These are phyloP conservation scores for Harlomillsia oculata DNA, from an alignment of 1,140 invertebrate species.

Conservation along the genomic window DNA sequence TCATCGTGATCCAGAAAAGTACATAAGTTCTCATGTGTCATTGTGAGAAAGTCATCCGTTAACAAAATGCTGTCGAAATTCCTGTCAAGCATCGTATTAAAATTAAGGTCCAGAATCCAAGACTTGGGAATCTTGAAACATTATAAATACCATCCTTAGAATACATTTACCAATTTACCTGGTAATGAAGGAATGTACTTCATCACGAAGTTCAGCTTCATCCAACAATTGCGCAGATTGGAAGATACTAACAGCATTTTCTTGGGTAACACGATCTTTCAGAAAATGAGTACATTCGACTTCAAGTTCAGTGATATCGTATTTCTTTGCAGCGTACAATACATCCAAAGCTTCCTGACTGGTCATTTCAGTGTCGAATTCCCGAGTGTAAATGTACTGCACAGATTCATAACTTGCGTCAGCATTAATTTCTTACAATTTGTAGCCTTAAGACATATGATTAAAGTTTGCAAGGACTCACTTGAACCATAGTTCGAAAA, in stretches of 20 bases:
- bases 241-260: slow-evolving; percentile 21
- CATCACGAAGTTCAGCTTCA: slow-evolving; percentile 11
- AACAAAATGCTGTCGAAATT: slow-evolving; percentile 14
- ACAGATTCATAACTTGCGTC: not conserved
- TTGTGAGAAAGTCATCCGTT: slow-evolving; percentile 17
- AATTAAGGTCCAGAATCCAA: not conserved
- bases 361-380: slow-evolving; percentile 1
- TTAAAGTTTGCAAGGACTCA: too few species aligned
- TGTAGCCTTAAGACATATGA: not conserved
- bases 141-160: not conserved
- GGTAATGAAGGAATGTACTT: slow-evolving; percentile 10
- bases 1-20: slow-evolving; percentile 17
- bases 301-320: slow-evolving; percentile 21
- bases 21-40: slow-evolving; percentile 7
- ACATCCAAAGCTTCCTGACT: slow-evolving; percentile 4
- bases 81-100: not conserved
- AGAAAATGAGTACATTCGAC: slow-evolving; percentile 8
- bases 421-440: not conserved
- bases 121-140: not conserved
- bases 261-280: slow-evolving; percentile 7
- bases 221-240: slow-evolving; percentile 18
- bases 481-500: slow-evolving; percentile 10
- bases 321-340: slow-evolving; percentile 23
- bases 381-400: slow-evolving; percentile 20
- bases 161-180: not conserved